A percentile compares a stretch with the other conserved stretches of the same genome.
These are phyloP conservation scores for Lycorma delicatula DNA, from an alignment of 1,140 invertebrate species.

Conservation along the genomic window DNA sequence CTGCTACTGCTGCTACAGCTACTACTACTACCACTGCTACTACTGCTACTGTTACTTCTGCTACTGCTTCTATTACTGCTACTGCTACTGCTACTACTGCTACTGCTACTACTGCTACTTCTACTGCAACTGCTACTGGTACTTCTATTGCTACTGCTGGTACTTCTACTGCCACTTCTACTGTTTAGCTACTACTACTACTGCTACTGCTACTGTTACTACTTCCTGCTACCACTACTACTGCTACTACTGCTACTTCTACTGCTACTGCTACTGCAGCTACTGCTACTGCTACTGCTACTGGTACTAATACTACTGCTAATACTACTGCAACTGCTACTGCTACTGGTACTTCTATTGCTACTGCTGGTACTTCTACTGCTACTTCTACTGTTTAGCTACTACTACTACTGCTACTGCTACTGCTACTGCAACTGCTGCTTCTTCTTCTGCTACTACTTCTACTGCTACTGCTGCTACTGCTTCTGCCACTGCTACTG, in stretches of 20 bases:
- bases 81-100: slow-evolving; percentile 6
- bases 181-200: too few relatives aligned
- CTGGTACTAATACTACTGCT: too few relatives aligned
- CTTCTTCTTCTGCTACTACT: too few relatives aligned
- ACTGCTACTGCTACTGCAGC: too few relatives aligned
- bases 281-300: too few relatives aligned
- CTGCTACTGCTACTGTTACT: slow-evolving; percentile 3
- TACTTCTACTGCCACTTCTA: too few relatives aligned
- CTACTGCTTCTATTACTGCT: too few relatives aligned
- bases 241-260: slow-evolving; percentile 6
- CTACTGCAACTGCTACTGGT: slow-evolving; percentile 2
- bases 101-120: slow-evolving; percentile 6
- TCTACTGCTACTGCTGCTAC: neutral
- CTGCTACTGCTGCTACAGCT: too few relatives aligned
- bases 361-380: slow-evolving; percentile 2
- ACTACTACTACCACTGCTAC: slow-evolving; percentile 7
- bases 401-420: slow-evolving; percentile 6
- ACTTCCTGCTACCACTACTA: too few relatives aligned
- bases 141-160: slow-evolving; percentile 1
- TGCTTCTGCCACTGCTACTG: neutral
- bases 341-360: slow-evolving; percentile 1
- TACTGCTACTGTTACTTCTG: slow-evolving; percentile 5
- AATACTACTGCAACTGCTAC: slow-evolving; percentile 2
- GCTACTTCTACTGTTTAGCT: too few relatives aligned
- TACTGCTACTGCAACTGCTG: too few relatives aligned